Percentiles rank a stretch among this genome's conserved stretches.
Conservation (phyloP, 2,888 invertebrate genomes). For the Clitarchus hookeri region DNA sequence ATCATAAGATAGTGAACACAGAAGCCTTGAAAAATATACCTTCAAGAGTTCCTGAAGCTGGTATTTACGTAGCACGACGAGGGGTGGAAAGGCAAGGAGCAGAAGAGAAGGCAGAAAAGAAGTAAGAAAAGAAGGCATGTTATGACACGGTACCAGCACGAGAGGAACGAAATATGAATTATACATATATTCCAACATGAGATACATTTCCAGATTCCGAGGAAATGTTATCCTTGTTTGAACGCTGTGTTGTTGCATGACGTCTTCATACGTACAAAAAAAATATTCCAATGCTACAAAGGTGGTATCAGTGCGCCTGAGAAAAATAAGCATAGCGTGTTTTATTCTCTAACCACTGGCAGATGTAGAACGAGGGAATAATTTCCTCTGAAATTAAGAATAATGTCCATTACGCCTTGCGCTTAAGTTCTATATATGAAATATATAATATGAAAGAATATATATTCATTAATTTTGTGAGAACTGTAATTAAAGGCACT, state of each 20-base stretch:
- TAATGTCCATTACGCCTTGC: too few species aligned
- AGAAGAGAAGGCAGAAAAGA: neutral
- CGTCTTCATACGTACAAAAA: neutral
- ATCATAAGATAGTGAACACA: neutral
- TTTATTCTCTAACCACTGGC: too few species aligned
- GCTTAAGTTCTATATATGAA: too few species aligned
- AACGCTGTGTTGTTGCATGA: neutral
- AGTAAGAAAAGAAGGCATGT: neutral
- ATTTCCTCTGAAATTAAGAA: too few species aligned
- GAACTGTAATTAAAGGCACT: too few species aligned
- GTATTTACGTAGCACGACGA: neutral
- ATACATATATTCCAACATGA: neutral
- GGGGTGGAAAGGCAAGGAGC: neutral
- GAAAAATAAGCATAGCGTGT: too few species aligned
- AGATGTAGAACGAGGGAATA: too few species aligned
- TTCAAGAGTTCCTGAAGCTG: neutral
- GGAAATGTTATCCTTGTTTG: neutral
- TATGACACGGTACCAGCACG: neutral
- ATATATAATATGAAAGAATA: too few species aligned
- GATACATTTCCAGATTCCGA: slow-evolving; percentile 8
- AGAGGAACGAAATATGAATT: neutral
- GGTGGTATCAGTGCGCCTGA: neutral
- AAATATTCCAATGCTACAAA: neutral
- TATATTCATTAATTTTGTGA: too few species aligned
- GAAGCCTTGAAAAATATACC: neutral